Base-by-base conservation (phyloP, 2,113 vertebrate species). In the Rafetus swinhoei region DNA sequence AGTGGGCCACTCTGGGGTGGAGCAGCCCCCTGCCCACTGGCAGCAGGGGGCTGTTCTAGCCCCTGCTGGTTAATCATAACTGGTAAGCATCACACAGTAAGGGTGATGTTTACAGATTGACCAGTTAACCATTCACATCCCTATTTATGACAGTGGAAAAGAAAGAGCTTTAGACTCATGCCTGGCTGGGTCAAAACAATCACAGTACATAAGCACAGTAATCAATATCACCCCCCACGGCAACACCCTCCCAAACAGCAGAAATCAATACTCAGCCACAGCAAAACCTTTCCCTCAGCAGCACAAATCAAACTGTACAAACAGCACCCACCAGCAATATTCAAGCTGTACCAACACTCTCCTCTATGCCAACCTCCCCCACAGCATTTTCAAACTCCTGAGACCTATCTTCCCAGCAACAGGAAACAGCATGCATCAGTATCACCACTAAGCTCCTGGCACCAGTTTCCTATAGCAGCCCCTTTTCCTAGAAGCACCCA, bases 281-380 rank as follows among this genome's bases (percentile, higher is more conserved):
- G 10, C 39, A 90, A 76, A 7, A 54, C 54, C 65, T 77, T n/a
- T 9, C 52, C 81, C 54, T 79, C 81, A 90, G 79, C 11, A 35
- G 77, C 27, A 25, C 10, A 54, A 85, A 22, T 76, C 85, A 57
- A 92, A 82, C 19, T 65, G 59, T 57, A 84, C 25, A 90, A 94
- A 56, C 50, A 57, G 80, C 77, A 88, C 12, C 55, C 14, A n/a
- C 69, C 32, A 90, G 82, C 53, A 89, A 89, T 83, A 77, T 4
- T 54, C 74, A 85, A 79, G 29, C n/a, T 86, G 35, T 55, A 84
- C 45, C 45, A 82, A 7, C 27, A 11, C 52, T 60, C 74, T 82
- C 0, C 0, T 54, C 22, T 59, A 45, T 22, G 79, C 9, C 18
- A 0, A 0, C 21, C 55, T 87, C 87, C 59, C 27, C 55, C 8